Evolutionary conservation across 2,888 invertebrate genomes (phyloP).

Genomic region (Sphaerophoria taeniata): DNA sequence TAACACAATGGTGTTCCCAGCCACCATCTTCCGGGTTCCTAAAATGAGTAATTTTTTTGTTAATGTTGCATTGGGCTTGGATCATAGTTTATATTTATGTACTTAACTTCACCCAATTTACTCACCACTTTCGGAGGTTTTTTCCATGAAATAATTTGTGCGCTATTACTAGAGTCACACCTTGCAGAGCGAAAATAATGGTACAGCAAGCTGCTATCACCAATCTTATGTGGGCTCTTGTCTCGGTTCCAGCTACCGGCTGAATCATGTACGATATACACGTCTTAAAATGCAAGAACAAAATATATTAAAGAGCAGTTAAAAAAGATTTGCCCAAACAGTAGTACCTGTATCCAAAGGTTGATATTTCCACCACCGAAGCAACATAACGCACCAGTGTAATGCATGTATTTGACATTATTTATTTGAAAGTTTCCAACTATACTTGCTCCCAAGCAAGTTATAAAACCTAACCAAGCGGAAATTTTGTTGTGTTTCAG

Average conservation of each 20-base stretch:
- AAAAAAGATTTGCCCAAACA: neutral
- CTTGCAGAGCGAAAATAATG: slow-evolving; percentile 83
- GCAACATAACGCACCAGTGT: slow-evolving; percentile 87
- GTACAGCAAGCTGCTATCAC: slow-evolving; percentile 84
- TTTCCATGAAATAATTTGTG: slow-evolving; percentile 83
- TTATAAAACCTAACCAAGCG: slow-evolving; percentile 85
- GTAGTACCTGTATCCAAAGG: slow-evolving; percentile 92
- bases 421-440: slow-evolving; percentile 90
- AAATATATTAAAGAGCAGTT: neutral
- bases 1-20: slow-evolving; percentile 86
- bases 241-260: slow-evolving; percentile 84
- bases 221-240: slow-evolving; percentile 84
- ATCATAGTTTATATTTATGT: neutral
- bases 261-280: slow-evolving; percentile 85
- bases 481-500: slow-evolving; percentile 85
- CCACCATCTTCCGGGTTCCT: slow-evolving; percentile 85
- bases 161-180: slow-evolving; percentile 84
- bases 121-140: slow-evolving; percentile 84
- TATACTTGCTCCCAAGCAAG: slow-evolving; percentile 87
- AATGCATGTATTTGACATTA: slow-evolving; percentile 87
- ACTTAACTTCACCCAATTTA: neutral
- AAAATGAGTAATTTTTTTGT: slow-evolving; percentile 13
- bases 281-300: slow-evolving; percentile 79
- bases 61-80: neutral
- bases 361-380: slow-evolving; percentile 92